Evolutionary conservation across 1,140 invertebrate genomes (phyloP).

Genomic region (Doryteuthis pealeii): DNA sequence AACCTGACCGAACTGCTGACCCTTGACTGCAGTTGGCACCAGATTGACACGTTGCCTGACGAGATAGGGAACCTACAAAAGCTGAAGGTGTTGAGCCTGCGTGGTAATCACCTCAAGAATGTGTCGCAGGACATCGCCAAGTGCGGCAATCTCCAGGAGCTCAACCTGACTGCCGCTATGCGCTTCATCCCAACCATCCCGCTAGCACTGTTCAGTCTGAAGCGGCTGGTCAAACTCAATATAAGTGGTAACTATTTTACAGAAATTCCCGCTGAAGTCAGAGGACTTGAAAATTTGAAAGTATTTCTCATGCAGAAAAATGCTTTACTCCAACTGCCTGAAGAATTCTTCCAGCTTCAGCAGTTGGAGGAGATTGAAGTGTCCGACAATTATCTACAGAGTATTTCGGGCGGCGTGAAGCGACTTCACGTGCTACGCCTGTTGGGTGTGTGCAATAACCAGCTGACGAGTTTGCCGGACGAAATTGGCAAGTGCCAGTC

Average conservation of each 20-base stretch:
- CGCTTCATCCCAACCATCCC: slow-evolving; percentile 47
- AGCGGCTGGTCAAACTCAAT: slow-evolving; percentile 44
- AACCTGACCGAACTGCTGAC: slow-evolving; percentile 35
- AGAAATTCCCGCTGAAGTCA: slow-evolving; percentile 46
- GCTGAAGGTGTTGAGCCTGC: slow-evolving; percentile 40
- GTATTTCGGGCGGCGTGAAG: slow-evolving; percentile 38
- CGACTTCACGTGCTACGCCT: slow-evolving; percentile 40
- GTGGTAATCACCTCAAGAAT: slow-evolving; percentile 46
- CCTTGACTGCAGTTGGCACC: slow-evolving; percentile 53
- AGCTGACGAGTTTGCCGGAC: slow-evolving; percentile 40
- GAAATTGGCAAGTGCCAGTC: slow-evolving; percentile 42
- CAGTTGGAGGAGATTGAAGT: slow-evolving; percentile 47
- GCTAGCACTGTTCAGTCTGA: slow-evolving; percentile 40
- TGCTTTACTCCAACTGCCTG: slow-evolving; percentile 45
- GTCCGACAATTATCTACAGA: slow-evolving; percentile 50
- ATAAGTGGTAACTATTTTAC: slow-evolving; percentile 53
- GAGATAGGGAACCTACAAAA: slow-evolving; percentile 44
- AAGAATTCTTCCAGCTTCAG: slow-evolving; percentile 48
- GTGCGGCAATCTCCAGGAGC: slow-evolving; percentile 37
- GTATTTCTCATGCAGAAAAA: slow-evolving; percentile 50
- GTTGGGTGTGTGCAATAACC: slow-evolving; percentile 44
- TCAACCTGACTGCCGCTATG: slow-evolving; percentile 51
- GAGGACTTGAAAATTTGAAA: slow-evolving; percentile 42
- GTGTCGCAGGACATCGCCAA: slow-evolving; percentile 41
- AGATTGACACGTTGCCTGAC: slow-evolving; percentile 46